Conservation (phyloP, 92 coral and sea anemone genomes). For the Meandrina meandrites region DNA sequence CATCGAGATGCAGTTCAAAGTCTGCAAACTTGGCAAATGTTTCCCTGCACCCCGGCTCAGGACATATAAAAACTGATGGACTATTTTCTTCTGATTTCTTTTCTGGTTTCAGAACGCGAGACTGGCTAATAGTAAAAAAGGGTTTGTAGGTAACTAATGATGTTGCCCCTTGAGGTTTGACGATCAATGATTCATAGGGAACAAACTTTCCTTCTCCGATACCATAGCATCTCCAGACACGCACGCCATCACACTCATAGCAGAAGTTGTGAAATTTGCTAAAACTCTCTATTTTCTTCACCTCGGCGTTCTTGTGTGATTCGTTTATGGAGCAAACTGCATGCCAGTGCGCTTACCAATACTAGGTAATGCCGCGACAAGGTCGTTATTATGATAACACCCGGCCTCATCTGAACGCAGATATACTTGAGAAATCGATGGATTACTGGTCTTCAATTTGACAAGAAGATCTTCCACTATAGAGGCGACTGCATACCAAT, state of each 20-base stretch:
- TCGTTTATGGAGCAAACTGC: conserved; percentile 54
- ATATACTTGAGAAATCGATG: conserved; percentile 35
- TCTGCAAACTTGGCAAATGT: conserved; percentile 47
- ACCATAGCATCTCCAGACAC: no score
- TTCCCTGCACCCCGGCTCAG: conserved; percentile 45
- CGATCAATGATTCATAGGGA: background rate
- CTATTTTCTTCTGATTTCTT: conserved; percentile 8
- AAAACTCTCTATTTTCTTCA: conserved; percentile 53
- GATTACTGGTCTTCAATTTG: conserved; percentile 32
- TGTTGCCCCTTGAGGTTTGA: no score
- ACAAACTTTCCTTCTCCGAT: conserved; percentile 41
- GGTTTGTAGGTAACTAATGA: conserved; percentile 1
- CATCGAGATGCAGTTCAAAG: conserved; percentile 54
- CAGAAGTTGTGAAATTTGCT: conserved; percentile 63
- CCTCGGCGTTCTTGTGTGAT: conserved; percentile 30
- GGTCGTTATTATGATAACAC: conserved; percentile 20
- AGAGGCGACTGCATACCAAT: conserved; percentile 54
- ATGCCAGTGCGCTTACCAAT: no score
- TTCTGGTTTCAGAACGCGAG: conserved; percentile 32
- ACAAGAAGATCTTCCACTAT: conserved; percentile 40
- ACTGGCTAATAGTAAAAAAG: conserved; percentile 28
- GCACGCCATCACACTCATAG: background rate
- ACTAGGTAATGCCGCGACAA: no score
- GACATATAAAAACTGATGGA: conserved; percentile 50
- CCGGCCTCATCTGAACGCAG: conserved; percentile 62